Base-by-base conservation (phyloP, 2,888 invertebrate genomes). In the Sipha maydis region DNA sequence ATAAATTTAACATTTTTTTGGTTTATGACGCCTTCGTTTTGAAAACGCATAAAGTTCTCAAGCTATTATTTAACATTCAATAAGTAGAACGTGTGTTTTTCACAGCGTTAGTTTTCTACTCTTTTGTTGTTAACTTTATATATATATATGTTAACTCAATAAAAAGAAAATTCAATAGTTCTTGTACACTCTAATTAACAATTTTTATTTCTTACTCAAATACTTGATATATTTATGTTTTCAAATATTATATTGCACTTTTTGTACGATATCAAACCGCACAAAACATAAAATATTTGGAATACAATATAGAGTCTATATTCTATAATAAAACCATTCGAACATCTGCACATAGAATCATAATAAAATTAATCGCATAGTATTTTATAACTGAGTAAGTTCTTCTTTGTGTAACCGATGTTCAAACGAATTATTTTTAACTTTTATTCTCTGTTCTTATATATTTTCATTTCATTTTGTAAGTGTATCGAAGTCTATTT, bases 161-260 rank as follows among this genome's bases (percentile, higher is more conserved):
- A 76, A 76, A 67, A 67, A 67, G 77, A 77, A 85, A 85, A 85
- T 17, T 69, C 31, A 31, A 84, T 4, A 25, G 8, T 41, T 25
- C 48, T 8, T 28, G 31, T 85, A 77, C 77, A 85, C 85, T 85
- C 85, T 48, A 85, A 77, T 85, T 77, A 85, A 76, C 76, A 77
- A 85, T 48, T 67, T 71, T 54, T 3, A 31, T 34, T 28, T 41
- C 34, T 61, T 61, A 38, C 34, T 38, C 48, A 79, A 56, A 38
- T 1, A 34, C 7, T 17, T 34, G 56, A 56, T 79, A 38, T 80
- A 1, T 38, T 67, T 38, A 61, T 25, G 1, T 67, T 80, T 80
- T 38, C 56, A 38, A 38, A 28, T n/a, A 25, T 56, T 21, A 54
- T 8, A 9, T 61, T 38, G 28, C 3, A 34, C 28, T 34, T 73